Percentiles rank a stretch among this genome's conserved stretches.
phyloP scores from a whole-genome alignment of 2,888 invertebrate genomes.

The Eustalomyia histrio region DNA sequence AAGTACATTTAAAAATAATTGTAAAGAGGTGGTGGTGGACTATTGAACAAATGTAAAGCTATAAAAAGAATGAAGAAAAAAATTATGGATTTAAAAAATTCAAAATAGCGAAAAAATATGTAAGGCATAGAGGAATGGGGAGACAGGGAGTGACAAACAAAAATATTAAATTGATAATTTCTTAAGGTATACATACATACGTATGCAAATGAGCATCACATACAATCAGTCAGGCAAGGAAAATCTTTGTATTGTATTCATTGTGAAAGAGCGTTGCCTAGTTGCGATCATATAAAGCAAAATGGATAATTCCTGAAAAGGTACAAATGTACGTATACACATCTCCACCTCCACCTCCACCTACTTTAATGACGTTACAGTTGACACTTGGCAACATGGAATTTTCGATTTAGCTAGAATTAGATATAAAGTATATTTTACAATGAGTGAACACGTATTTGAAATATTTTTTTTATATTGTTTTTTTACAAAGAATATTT shows the following conservation, averaged over 20 bases:
- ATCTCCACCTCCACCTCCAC: no score
- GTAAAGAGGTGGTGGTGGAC: not conserved
- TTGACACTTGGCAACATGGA: slow-evolving; percentile 1
- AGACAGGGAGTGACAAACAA: no score
- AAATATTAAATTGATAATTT: slow-evolving; percentile 3
- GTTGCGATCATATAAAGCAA: slow-evolving; percentile 23
- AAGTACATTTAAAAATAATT: not conserved
- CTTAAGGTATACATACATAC: no score
- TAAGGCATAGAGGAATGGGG: not conserved
- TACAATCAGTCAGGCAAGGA: slow-evolving; percentile 10
- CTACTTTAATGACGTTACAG: not conserved
- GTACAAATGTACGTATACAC: no score
- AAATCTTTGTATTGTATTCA: slow-evolving; percentile 27
- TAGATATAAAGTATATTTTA: not conserved
- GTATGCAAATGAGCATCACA: slow-evolving; percentile 50
- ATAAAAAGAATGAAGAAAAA: not conserved
- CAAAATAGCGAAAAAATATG: not conserved
- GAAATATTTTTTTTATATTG: not conserved
- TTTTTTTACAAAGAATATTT: not conserved
- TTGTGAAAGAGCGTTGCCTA: slow-evolving; percentile 24
- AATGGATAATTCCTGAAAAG: not conserved
- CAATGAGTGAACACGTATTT: slow-evolving; percentile 3
- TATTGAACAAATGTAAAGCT: not conserved
- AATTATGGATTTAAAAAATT: not conserved
- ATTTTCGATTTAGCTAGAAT: not conserved